These are phyloP conservation scores for Actinia tenebrosa DNA, from an alignment of 64 coral and sea anemone species.

Conservation along the genomic window DNA sequence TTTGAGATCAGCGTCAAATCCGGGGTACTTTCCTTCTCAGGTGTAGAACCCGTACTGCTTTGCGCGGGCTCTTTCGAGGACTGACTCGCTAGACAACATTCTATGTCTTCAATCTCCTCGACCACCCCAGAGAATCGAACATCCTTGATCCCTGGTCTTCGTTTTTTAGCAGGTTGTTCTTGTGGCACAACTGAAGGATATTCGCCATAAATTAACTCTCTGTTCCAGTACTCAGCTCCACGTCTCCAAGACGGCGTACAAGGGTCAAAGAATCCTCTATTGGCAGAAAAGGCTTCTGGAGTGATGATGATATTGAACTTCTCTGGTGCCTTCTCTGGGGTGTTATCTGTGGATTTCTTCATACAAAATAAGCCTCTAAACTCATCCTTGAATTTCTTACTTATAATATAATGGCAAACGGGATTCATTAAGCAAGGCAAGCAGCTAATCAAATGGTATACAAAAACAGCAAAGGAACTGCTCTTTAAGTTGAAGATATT, in stretches of 20 bases:
- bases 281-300: slow-evolving; percentile 15
- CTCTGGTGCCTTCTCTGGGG: not conserved
- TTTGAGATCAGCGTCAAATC: not conserved
- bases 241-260: slow-evolving; percentile 11
- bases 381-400: slow-evolving; percentile 24
- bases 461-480: not conserved
- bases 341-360: not conserved
- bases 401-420: slow-evolving; percentile 11
- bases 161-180: not conserved
- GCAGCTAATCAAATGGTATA: slow-evolving; percentile 12
- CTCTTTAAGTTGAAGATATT: not conserved
- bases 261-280: slow-evolving; percentile 13
- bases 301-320: not conserved
- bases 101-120: not conserved
- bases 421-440: slow-evolving; percentile 21
- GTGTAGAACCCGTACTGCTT: not conserved
- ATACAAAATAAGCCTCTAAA: not conserved
- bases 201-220: slow-evolving; percentile 22
- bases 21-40: not conserved
- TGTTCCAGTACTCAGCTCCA: not conserved
- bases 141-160: not conserved
- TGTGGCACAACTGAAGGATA: not conserved
- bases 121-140: not conserved
- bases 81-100: not conserved
- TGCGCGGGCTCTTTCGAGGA: not conserved